Percentiles rank a stretch among this genome's conserved stretches.
phyloP scores from a whole-genome alignment of 2,888 invertebrate genomes.

The Ennomos quercinarius region DNA sequence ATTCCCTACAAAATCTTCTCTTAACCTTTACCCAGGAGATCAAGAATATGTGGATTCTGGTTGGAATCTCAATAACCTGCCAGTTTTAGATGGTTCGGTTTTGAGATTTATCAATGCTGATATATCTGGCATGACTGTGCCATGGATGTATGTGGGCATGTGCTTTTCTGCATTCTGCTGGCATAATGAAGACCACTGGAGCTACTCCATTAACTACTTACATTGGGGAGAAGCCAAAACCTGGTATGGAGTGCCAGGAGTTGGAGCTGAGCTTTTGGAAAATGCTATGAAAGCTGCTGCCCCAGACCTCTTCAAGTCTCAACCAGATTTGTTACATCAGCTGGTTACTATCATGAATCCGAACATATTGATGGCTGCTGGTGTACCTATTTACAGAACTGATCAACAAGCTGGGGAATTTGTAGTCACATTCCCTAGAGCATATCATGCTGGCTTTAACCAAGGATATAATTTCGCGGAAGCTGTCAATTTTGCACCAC shows the following conservation, averaged over 20 bases:
- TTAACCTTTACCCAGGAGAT: constrained; percentile 86
- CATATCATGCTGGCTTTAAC: constrained; percentile 93
- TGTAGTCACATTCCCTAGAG: constrained; percentile 91
- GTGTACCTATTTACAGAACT: constrained; percentile 86
- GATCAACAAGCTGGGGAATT: constrained; percentile 93
- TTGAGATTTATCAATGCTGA: constrained; percentile 90
- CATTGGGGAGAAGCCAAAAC: constrained; percentile 94
- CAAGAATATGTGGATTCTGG: constrained; percentile 88
- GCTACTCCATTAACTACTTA: constrained; percentile 92
- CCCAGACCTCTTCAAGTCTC: constrained; percentile 90
- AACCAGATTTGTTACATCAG: constrained; percentile 91
- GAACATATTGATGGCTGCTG: constrained; percentile 87
- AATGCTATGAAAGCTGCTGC: constrained; percentile 89
- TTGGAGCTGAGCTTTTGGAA: constrained; percentile 89
- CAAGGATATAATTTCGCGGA: constrained; percentile 94
- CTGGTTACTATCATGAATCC: constrained; percentile 93
- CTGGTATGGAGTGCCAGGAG: constrained; percentile 92
- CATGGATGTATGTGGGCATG: constrained; percentile 95
- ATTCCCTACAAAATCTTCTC: constrained; percentile 88
- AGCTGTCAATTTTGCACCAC: constrained; percentile 93
- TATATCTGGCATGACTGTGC: constrained; percentile 90
- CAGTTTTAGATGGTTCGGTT: constrained; percentile 89
- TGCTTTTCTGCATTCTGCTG: constrained; percentile 93
- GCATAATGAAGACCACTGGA: constrained; percentile 95
- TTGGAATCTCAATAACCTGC: constrained; percentile 92